A percentile compares a stretch with the other conserved stretches of the same genome.
Evolutionary conservation across 2,888 invertebrate genomes (phyloP).

Genomic region (Calliopum simillimum): DNA sequence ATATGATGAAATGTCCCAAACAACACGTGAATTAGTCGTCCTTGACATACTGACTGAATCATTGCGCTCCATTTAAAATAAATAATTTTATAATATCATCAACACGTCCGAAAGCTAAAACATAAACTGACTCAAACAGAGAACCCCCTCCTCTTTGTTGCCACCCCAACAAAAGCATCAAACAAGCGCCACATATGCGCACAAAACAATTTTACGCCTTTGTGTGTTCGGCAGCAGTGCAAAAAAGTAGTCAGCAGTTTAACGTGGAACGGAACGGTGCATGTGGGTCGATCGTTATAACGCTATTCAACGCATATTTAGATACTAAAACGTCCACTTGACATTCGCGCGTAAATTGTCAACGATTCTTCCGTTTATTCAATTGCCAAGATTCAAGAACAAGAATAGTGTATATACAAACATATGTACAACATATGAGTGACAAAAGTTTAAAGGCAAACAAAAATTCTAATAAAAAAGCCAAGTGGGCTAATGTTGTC

Average conservation of each 20-base stretch:
- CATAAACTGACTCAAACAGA: background rate
- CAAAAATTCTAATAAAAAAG: background rate
- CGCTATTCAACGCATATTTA: constrained; percentile 6
- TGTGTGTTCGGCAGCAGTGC: background rate
- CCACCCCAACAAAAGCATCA: background rate
- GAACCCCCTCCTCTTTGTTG: background rate
- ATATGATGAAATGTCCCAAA: no score
- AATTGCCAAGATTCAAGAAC: constrained; percentile 29
- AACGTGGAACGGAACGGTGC: constrained; percentile 49
- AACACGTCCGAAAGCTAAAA: no score
- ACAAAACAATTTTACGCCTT: constrained; percentile 10
- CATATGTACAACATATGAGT: background rate
- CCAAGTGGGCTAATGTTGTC: background rate
- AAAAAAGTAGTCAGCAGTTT: constrained; percentile 46
- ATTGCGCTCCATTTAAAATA: no score
- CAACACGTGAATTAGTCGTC: no score
- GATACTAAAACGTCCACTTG: constrained; percentile 32
- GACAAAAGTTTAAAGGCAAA: background rate
- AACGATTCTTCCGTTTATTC: constrained; percentile 36
- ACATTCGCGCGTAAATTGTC: constrained; percentile 14
- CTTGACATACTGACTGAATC: no score
- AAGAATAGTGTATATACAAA: background rate
- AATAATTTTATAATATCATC: no score
- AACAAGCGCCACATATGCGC: constrained; percentile 16
- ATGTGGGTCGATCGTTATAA: constrained; percentile 55